Evolutionary conservation across 1,140 invertebrate genomes (phyloP).

Genomic region (Pentalonia nigronervosa): DNA sequence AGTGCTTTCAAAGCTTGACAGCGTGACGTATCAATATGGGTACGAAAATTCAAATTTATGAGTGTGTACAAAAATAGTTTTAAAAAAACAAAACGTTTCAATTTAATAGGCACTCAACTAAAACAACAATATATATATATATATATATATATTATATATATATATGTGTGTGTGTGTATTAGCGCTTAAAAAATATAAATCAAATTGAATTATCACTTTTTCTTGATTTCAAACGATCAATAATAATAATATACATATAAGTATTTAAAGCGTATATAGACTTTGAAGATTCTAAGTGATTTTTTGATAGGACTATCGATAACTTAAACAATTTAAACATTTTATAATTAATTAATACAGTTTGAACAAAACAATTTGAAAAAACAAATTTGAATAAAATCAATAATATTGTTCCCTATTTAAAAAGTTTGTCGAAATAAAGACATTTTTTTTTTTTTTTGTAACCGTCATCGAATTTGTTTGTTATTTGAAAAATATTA

Average conservation of each 20-base stretch:
- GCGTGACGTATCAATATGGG: no score
- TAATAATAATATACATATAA: not conserved
- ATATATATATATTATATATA: no score
- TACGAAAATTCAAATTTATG: not conserved
- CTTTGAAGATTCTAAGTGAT: not conserved
- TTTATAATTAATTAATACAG: not conserved
- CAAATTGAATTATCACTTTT: not conserved
- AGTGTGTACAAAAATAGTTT: not conserved
- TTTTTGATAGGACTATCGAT: not conserved
- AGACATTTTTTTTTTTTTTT: not conserved
- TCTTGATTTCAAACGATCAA: not conserved
- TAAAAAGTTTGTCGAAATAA: not conserved
- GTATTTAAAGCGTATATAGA: not conserved
- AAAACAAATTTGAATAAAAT: not conserved
- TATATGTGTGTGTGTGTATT: no score
- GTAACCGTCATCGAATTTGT: not conserved
- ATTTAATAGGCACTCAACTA: not conserved
- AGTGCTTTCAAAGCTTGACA: no score
- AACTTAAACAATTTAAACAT: not conserved
- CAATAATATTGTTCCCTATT: not conserved
- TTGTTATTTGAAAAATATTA: not conserved
- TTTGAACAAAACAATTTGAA: not conserved
- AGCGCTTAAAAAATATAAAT: not conserved
- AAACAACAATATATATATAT: not conserved
- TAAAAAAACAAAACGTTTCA: not conserved